phyloP scores from a whole-genome alignment of 2,888 invertebrate species.

The Zaprionus obscuricornis region DNA sequence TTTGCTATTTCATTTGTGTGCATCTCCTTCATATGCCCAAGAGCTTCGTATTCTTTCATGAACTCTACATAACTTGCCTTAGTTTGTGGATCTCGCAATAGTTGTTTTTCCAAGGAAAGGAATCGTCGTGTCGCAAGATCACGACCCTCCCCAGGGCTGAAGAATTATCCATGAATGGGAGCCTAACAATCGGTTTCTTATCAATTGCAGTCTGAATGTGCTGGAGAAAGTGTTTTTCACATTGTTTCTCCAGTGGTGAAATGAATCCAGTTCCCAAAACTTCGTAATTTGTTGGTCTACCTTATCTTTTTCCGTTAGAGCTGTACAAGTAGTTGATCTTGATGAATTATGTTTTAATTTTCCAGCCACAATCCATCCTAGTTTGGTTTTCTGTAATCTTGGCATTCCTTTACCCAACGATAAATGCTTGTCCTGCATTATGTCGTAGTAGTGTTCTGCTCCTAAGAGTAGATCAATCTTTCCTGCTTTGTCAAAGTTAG shows the following conservation, averaged over 20 bases:
- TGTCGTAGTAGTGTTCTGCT: background rate
- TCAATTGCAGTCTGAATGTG: background rate
- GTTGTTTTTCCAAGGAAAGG: slow-evolving; percentile 1
- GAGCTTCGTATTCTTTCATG: slow-evolving; percentile 10
- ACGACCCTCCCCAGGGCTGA: slow-evolving; percentile 1
- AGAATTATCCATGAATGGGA: background rate
- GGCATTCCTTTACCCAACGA: background rate
- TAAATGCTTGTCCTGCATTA: background rate
- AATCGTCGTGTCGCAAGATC: background rate
- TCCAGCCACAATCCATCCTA: background rate
- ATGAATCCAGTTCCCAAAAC: background rate
- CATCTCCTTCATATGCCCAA: slow-evolving; percentile 6
- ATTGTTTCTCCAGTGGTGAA: background rate
- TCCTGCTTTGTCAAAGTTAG: background rate
- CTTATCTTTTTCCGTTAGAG: background rate
- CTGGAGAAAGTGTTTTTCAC: background rate
- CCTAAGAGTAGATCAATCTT: background rate
- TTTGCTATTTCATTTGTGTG: background rate
- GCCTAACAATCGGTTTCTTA: background rate
- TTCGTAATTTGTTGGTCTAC: background rate
- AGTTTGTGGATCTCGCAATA: background rate
- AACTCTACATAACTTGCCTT: slow-evolving; percentile 1
- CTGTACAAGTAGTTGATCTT: background rate
- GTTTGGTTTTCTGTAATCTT: background rate
- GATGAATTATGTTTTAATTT: background rate